phyloP scores from a whole-genome alignment of 2,113 vertebrate species.

The Mustelus asterias region DNA sequence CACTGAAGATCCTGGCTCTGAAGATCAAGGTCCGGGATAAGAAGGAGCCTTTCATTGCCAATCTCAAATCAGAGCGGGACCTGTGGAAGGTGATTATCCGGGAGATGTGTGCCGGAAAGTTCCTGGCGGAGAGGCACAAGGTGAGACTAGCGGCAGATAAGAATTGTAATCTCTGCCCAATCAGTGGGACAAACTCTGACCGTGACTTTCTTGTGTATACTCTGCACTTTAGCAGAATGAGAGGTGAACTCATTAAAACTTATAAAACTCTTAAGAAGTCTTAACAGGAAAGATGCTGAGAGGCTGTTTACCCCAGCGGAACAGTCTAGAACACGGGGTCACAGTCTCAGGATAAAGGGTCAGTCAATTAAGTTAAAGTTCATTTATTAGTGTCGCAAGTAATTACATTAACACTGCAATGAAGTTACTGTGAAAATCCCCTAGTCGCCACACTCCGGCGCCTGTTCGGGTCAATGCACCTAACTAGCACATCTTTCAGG shows the following conservation, averaged over 20 bases:
- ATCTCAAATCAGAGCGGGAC: conserved; percentile 34
- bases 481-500: too few species aligned
- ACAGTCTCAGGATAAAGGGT: neutral
- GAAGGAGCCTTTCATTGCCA: conserved; percentile 19
- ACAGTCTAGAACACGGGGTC: neutral
- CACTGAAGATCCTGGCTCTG: conserved; percentile 19
- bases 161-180: neutral
- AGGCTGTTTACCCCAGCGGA: neutral
- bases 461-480: too few species aligned
- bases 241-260: neutral
- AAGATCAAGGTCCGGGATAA: neutral
- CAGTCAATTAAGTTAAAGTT: neutral
- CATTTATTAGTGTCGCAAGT: too few species aligned
- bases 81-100: conserved; percentile 33
- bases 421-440: too few species aligned
- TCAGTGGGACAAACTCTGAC: neutral
- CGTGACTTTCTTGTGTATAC: neutral
- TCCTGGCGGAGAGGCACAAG: conserved; percentile 32
- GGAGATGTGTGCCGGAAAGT: conserved; percentile 28
- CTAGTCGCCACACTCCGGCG: too few species aligned
- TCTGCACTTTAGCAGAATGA: neutral
- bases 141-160: neutral
- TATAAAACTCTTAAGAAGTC: neutral
- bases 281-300: neutral
- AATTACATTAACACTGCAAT: too few species aligned